Conservation (phyloP, 2,113 vertebrate species). For the Phycodurus eques region DNA sequence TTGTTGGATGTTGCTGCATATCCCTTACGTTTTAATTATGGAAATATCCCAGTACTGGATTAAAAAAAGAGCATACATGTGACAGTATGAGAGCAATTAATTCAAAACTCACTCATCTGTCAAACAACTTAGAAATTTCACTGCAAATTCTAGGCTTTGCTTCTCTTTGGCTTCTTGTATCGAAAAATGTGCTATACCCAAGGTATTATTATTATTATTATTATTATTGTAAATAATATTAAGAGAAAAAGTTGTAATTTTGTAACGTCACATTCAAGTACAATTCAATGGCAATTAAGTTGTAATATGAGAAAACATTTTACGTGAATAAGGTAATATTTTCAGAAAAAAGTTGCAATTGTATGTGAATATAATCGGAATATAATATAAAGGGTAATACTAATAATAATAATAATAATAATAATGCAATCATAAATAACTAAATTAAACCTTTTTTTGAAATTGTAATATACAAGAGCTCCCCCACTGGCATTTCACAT, state of each 20-base stretch:
- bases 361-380: no score
- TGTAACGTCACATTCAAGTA: neutral
- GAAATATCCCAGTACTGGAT: neutral
- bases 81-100: neutral
- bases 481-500: no score
- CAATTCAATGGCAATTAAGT: neutral
- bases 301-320: neutral
- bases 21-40: neutral
- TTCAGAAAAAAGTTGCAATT: neutral
- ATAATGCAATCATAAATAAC: no score
- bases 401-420: no score
- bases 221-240: neutral
- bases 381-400: no score
- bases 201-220: no score
- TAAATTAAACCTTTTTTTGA: no score
- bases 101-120: neutral
- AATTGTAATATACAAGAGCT: no score
- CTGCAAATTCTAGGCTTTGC: neutral
- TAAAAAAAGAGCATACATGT: neutral
- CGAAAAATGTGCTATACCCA: neutral
- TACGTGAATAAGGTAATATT: neutral
- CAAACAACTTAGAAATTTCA: neutral
- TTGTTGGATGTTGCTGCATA: constrained; percentile 36
- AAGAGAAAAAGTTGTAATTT: neutral
- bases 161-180: neutral